phyloP scores from a whole-genome alignment of 2,113 vertebrate species.

The Cepphus grylle region DNA sequence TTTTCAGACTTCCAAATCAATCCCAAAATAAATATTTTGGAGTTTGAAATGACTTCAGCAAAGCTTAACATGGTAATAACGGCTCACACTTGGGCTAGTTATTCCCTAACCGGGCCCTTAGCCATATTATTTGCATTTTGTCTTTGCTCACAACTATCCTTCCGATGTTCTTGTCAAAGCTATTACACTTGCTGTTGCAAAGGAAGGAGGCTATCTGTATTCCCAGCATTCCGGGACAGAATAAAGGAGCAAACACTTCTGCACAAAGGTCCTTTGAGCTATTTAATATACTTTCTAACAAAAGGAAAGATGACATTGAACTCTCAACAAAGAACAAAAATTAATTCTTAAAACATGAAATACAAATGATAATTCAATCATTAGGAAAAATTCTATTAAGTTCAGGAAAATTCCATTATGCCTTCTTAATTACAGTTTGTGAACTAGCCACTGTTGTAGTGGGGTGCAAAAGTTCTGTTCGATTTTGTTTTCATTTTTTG shows the following conservation, averaged over 20 bases:
- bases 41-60: not conserved
- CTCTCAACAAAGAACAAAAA: conserved; percentile 59
- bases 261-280: conserved; percentile 69
- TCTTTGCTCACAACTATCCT: conserved; percentile 53
- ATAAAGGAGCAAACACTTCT: conserved; percentile 67
- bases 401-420: conserved; percentile 12
- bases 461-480: not conserved
- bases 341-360: conserved; percentile 47
- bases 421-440: not conserved
- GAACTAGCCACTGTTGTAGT: not conserved
- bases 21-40: not conserved
- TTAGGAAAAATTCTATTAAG: conserved; percentile 10
- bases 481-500: not conserved
- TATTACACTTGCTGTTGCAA: conserved; percentile 45
- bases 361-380: conserved; percentile 55
- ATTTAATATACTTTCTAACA: conserved; percentile 68
- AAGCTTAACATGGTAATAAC: not conserved
- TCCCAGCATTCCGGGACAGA: conserved; percentile 49
- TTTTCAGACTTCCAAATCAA: not conserved
- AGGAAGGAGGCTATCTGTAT: conserved; percentile 68
- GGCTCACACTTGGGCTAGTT: not conserved
- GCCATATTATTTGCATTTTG: conserved; percentile 64
- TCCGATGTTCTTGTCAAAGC: conserved; percentile 61
- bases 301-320: conserved; percentile 66
- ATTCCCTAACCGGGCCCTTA: not conserved